These are phyloP conservation scores for Chrysotoxum bicinctum DNA, from an alignment of 2,888 invertebrate species.

Conservation along the genomic window DNA sequence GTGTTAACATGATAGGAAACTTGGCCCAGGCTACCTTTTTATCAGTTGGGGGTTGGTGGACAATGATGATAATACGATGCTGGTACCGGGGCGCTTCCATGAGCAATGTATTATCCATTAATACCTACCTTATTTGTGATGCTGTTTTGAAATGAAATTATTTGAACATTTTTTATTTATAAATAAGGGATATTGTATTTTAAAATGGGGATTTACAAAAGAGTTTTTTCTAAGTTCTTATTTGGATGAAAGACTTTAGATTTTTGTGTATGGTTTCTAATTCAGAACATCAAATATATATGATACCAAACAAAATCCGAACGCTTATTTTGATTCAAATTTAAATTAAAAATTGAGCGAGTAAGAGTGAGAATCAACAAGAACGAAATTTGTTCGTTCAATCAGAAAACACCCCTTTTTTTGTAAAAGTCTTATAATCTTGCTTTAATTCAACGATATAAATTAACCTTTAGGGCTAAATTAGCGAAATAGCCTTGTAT, in stretches of 20 bases:
- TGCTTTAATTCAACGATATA: too few species aligned
- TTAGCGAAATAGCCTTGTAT: too few species aligned
- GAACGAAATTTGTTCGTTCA: too few species aligned
- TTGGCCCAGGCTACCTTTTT: conserved; percentile 41
- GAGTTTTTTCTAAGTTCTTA: background rate
- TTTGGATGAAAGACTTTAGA: background rate
- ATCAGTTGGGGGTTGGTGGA: conserved; percentile 26
- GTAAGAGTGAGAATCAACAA: too few species aligned
- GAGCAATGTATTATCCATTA: conserved; percentile 46
- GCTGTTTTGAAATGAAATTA: conserved; percentile 4
- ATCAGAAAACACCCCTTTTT: too few species aligned
- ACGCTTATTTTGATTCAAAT: too few species aligned
- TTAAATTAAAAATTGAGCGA: too few species aligned
- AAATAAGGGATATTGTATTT: conserved; percentile 25
- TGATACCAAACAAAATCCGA: background rate
- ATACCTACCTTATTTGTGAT: conserved; percentile 46
- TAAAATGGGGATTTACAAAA: conserved; percentile 3
- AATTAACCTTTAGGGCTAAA: too few species aligned
- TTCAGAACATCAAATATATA: background rate
- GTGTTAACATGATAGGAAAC: conserved; percentile 54
- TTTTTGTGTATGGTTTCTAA: background rate
- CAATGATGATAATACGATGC: conserved; percentile 46
- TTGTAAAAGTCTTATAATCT: too few species aligned
- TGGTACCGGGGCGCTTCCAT: conserved; percentile 24
- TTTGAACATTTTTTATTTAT: conserved; percentile 24